Evolutionary conservation across 2,888 invertebrate genomes (phyloP), one percentile per base, ranked within the genome.

Genomic region (Agrilus mali): DNA sequence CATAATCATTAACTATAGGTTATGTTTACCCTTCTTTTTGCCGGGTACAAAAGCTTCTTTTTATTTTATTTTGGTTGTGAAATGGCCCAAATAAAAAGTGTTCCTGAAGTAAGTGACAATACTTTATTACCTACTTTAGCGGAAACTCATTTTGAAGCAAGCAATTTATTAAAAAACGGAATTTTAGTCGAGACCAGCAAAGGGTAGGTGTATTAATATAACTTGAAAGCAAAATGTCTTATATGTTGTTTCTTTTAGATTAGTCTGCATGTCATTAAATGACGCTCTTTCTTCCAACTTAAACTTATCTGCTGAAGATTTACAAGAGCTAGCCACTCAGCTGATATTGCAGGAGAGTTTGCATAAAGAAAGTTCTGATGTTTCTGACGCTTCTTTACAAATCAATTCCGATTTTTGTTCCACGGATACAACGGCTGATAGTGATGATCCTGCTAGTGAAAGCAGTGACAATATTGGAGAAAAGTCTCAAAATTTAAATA

Each of bases 251-350:
- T 36, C 50, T 64, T 66, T 47, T 51, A 70, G 70, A 36, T 54
- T 70, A 44, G 61, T 69, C 34, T 69, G 69, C 54, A 63, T 70
- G 60, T 64, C 69, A 4, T 50, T 70, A 45, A 68, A 63, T 45
- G 70, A 70, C 56, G 68, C 68, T 8, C 50, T 69, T 48, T 61
- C 67, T 31, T 62, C 67, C 38, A 63, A 68, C 50, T 56, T 69
- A 45, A 68, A 68, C 54, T 53, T 70, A 37, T 69, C 69, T 14
- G 67, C 63, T 31, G 69, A 70, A 50, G 68, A 68, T 51, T 56
- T 70, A 27, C 65, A 66, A 44, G 64, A 65, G 46, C 65, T 69
- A 13, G 69, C 69, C 14, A 58, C 66, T 17, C 64, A 68, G 42
- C 54, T 70, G 43, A 60, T 70, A 36, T 55, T 61, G 3, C 65